Evolutionary conservation across 2,113 vertebrate species (phyloP).

Genomic region (Acrocephalus arundinaceus): DNA sequence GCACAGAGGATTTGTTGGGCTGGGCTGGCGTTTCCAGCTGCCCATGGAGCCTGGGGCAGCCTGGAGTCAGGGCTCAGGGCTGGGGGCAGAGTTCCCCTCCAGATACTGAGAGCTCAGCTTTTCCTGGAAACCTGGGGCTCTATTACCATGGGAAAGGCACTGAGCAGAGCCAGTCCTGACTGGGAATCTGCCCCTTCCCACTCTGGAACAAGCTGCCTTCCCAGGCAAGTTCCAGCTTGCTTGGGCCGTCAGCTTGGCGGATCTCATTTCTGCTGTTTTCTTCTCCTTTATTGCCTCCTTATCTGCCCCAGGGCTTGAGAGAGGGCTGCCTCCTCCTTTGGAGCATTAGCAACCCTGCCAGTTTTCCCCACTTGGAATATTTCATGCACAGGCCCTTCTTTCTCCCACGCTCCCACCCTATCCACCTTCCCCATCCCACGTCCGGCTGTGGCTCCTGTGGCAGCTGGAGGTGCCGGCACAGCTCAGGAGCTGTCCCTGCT

Average conservation of each 20-base stretch:
- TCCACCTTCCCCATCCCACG: background rate
- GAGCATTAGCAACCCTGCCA: background rate
- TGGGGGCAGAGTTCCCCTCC: background rate
- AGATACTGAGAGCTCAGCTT: background rate
- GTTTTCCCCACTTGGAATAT: constrained; percentile 20
- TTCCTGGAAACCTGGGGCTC: background rate
- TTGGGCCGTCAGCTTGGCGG: constrained; percentile 1
- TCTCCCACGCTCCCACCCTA: constrained; percentile 12
- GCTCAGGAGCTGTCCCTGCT: background rate
- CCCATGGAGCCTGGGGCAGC: background rate
- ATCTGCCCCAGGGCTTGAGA: constrained; percentile 44
- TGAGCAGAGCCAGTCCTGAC: background rate
- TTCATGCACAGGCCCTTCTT: background rate
- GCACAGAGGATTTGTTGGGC: background rate
- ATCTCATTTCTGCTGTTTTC: constrained; percentile 33
- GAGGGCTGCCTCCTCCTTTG: constrained; percentile 29
- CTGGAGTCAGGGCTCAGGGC: background rate
- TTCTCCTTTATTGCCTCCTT: constrained; percentile 28
- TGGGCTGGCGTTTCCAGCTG: background rate
- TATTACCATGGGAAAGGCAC: constrained; percentile 12
- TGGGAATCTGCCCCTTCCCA: constrained; percentile 27
- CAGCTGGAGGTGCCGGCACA: background rate
- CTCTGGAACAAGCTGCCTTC: background rate
- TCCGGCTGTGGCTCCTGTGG: background rate
- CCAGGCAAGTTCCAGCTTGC: constrained; percentile 58